A percentile compares a stretch with the other conserved stretches of the same genome.
Evolutionary conservation across 2,797 vertebrate genomes (phyloP).

Genomic region (Poliocrania exsul): DNA sequence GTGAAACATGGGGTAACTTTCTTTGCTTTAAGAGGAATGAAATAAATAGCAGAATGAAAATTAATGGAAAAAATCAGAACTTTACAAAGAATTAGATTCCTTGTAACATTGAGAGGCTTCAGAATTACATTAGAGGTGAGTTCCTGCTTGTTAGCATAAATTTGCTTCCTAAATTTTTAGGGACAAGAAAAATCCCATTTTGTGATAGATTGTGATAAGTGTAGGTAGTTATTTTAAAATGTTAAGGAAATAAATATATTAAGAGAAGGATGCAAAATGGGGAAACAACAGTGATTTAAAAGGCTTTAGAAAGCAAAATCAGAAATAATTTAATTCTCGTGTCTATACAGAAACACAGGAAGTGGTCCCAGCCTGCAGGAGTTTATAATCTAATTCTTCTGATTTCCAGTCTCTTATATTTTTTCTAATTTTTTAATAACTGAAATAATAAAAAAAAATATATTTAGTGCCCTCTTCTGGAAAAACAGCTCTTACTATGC

Average conservation of each 20-base stretch:
- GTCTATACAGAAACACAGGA: neutral
- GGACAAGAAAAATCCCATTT: neutral
- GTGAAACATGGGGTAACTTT: neutral
- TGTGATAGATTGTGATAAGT: neutral
- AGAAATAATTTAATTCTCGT: neutral
- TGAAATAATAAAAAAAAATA: neutral
- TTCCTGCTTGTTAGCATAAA: neutral
- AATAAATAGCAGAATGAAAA: neutral
- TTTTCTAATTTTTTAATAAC: neutral
- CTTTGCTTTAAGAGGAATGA: neutral
- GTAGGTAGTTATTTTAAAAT: neutral
- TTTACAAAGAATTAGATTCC: neutral
- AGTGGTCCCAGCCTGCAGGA: neutral
- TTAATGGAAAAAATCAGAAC: neutral
- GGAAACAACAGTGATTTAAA: neutral
- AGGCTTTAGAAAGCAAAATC: neutral
- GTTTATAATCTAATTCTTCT: neutral
- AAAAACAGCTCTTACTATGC: neutral
- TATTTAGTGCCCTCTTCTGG: conserved; percentile 37
- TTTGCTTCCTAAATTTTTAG: neutral
- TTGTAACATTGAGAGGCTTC: neutral
- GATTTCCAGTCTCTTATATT: neutral
- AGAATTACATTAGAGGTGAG: neutral
- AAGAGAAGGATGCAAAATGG: neutral
- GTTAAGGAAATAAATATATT: neutral